Base-by-base conservation (phyloP, 2,888 invertebrate genomes). In the Ditula angustiorana region DNA sequence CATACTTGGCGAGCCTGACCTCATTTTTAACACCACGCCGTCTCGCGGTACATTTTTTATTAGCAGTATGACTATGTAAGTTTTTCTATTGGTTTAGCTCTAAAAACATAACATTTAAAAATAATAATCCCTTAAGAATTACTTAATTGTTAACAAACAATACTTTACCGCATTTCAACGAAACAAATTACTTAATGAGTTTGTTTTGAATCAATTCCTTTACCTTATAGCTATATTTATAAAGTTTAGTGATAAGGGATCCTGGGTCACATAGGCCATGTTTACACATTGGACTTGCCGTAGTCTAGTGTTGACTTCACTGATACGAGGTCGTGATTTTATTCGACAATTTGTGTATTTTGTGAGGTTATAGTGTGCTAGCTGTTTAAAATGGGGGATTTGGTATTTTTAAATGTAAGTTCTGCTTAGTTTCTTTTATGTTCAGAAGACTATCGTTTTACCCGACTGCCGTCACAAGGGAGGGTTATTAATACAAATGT, bases 1-100 rank as follows among this genome's bases (percentile, higher is more conserved):
- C 88, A 88, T 84, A 84, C 85, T 88, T 88, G 79, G 83, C 87
- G 80, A 66, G 76, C 71, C 70, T 86, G 88, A 85, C 90, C 88
- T 73, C 70, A 76, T 82, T 85, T 79, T 77, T 74, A 64, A 74
- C 77, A 69, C 84, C 88, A 85, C 83, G 85, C 86, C 70, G 89
- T 89, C 89, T 89, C 80, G 73, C 5, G 58, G 41, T 50, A 60
- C 61, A 52, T 37, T 46, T 65, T 59, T 66, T 65, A 61, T 28
- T 62, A 35, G 13, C 23, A 13, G 30, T 21, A 52, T 56, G 41
- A 26, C n/a, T n/a, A 11, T n/a, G n/a, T 26, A 7, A 41, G 19
- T 1, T 26, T 26, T 13, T 26, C 10, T 30, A 2, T 3, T 30
- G 11, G 30, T 35, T 35, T n/a, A 4, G 35, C 13, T 13, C 13